These are phyloP conservation scores for Eupelmus urozonus DNA, from an alignment of 2,888 invertebrate species.

Conservation along the genomic window DNA sequence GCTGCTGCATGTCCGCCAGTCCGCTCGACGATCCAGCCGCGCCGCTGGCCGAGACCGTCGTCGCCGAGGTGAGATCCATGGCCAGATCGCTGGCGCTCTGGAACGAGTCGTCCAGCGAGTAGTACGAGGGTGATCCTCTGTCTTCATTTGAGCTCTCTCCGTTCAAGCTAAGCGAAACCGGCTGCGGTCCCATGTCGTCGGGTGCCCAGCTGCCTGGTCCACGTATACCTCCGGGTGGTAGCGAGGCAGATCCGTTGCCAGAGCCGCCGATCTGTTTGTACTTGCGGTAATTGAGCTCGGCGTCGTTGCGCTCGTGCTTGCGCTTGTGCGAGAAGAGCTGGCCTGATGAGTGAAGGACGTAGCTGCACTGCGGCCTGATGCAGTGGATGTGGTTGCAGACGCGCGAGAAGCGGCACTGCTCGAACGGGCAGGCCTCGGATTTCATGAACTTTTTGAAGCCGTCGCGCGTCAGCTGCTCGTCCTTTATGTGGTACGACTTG, in stretches of 20 bases:
- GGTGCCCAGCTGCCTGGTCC: conserved; percentile 74
- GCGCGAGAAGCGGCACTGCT: conserved; percentile 94
- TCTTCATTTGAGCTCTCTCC: conserved; percentile 80
- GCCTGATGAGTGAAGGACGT: conserved; percentile 96
- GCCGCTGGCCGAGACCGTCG: conserved; percentile 55
- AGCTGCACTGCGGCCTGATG: conserved; percentile 95
- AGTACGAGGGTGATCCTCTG: conserved; percentile 79
- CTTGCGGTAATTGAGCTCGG: conserved; percentile 91
- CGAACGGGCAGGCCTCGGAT: conserved; percentile 94
- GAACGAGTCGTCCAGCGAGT: conserved; percentile 75
- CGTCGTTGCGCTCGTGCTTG: conserved; percentile 96
- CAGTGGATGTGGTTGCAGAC: conserved; percentile 99
- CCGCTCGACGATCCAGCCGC: conserved; percentile 48
- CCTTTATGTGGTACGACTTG: conserved; percentile 98
- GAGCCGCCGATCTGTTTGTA: conserved; percentile 81
- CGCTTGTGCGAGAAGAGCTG: conserved; percentile 98
- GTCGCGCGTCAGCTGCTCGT: conserved; percentile 95
- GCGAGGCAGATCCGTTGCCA: conserved; percentile 76
- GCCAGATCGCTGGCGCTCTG: conserved; percentile 75
- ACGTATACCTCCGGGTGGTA: conserved; percentile 38
- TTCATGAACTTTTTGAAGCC: conserved; percentile 99
- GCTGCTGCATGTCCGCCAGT: conserved; percentile 64
- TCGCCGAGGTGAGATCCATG: conserved; percentile 74
- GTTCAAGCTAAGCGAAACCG: conserved; percentile 76
- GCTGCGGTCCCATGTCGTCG: conserved; percentile 71